These are phyloP conservation scores for Butastur rufipennis DNA, from an alignment of 2,113 vertebrate genomes.

Conservation along the genomic window DNA sequence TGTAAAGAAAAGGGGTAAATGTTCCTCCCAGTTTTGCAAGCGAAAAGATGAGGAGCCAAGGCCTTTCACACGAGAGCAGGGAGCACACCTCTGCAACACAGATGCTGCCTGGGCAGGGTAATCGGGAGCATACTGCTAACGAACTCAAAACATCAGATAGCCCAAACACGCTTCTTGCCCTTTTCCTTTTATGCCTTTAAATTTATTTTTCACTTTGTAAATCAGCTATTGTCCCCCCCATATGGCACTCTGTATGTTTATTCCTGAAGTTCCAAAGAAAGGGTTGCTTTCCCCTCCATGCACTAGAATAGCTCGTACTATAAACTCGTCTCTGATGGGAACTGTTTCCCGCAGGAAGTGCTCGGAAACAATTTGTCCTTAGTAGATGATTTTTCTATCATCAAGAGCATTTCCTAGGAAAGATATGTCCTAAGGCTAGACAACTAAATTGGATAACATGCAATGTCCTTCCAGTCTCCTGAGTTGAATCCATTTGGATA, in stretches of 20 bases:
- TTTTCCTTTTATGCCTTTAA: background rate
- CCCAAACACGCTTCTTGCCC: background rate
- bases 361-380: conserved; percentile 63
- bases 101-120: background rate
- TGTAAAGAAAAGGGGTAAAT: background rate
- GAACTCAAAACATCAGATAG: background rate
- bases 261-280: conserved; percentile 23
- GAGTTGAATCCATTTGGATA: background rate
- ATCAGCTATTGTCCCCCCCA: background rate
- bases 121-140: background rate
- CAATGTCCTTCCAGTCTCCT: background rate
- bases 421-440: background rate
- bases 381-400: conserved; percentile 52
- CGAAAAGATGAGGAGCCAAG: background rate
- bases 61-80: background rate
- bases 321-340: conserved; percentile 35
- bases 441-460: background rate
- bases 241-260: background rate
- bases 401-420: conserved; percentile 55
- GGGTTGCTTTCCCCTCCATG: background rate
- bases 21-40: background rate
- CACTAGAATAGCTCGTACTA: background rate
- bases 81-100: background rate
- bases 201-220: background rate
- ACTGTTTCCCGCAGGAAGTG: conserved; percentile 54